These are phyloP conservation scores for Cantharis nigra DNA, from an alignment of 2,888 invertebrate genomes.

Conservation along the genomic window DNA sequence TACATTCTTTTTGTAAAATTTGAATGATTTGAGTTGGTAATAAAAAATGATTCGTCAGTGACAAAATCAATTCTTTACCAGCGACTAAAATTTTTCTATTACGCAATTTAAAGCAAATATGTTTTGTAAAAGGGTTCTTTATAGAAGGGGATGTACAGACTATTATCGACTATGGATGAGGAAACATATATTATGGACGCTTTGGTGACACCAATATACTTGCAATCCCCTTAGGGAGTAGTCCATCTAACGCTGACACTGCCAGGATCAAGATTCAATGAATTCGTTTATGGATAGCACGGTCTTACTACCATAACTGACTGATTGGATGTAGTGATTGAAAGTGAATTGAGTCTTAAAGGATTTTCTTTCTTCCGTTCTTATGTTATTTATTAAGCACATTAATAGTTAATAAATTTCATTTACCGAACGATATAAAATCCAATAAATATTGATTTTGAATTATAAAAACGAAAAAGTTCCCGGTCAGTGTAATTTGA, in stretches of 20 bases:
- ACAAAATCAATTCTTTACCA: not conserved
- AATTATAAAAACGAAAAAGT: not conserved
- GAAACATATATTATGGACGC: conserved; percentile 31
- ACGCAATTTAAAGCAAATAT: not conserved
- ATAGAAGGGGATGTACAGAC: conserved; percentile 18
- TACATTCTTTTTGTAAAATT: not conserved
- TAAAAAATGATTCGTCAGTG: not conserved
- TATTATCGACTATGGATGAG: conserved; percentile 27
- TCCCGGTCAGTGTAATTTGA: not conserved
- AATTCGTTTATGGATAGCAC: conserved; percentile 24
- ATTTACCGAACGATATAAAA: not conserved
- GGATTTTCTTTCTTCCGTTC: conserved; percentile 10
- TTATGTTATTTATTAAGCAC: not conserved
- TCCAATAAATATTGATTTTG: not conserved
- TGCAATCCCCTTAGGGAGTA: conserved; percentile 25
- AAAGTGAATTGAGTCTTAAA: conserved; percentile 15
- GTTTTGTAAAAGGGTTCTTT: conserved; percentile 18
- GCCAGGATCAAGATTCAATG: conserved; percentile 33
- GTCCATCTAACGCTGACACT: conserved; percentile 31
- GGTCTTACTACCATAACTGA: conserved; percentile 25
- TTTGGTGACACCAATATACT: conserved; percentile 33
- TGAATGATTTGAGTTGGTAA: not conserved
- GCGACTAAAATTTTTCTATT: not conserved
- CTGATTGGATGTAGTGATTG: conserved; percentile 29
- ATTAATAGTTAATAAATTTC: not conserved